Conservation (phyloP, 2,888 invertebrate genomes). For the Eupithecia pulchellata region DNA sequence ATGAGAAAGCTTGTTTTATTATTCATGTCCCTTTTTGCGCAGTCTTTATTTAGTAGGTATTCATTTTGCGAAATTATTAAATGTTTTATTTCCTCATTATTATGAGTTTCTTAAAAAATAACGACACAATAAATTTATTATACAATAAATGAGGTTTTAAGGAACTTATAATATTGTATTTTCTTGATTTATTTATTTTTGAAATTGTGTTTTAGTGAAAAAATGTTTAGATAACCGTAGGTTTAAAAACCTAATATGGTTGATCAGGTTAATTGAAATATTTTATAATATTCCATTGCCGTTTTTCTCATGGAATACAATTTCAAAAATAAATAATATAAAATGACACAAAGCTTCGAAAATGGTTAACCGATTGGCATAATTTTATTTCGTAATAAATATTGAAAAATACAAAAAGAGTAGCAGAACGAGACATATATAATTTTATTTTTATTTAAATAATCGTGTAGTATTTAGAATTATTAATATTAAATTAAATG, state of each 20-base stretch:
- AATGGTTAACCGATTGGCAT: slow-evolving; percentile 70
- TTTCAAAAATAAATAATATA: slow-evolving; percentile 56
- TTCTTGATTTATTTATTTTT: slow-evolving; percentile 34
- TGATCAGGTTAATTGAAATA: not conserved
- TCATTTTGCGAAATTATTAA: not conserved
- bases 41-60: slow-evolving; percentile 12
- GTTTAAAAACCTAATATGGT: not conserved
- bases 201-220: slow-evolving; percentile 33
- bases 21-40: slow-evolving; percentile 31
- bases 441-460: slow-evolving; percentile 38
- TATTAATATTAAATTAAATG: slow-evolving; percentile 53
- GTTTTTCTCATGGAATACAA: slow-evolving; percentile 42
- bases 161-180: slow-evolving; percentile 44
- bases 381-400: slow-evolving; percentile 66
- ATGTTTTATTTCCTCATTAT: slow-evolving; percentile 49
- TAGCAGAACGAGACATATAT: slow-evolving; percentile 35
- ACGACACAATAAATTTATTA: slow-evolving; percentile 27
- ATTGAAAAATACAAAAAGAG: slow-evolving; percentile 53
- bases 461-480: slow-evolving; percentile 52
- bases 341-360: slow-evolving; percentile 67
- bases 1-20: slow-evolving; percentile 6
- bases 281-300: slow-evolving; percentile 1
- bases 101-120: slow-evolving; percentile 44
- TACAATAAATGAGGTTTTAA: slow-evolving; percentile 45
- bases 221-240: slow-evolving; percentile 19